Percentiles rank a stretch among this genome's conserved stretches.
phyloP scores from a whole-genome alignment of 2,797 vertebrate species.

The Cyprinella venusta region DNA sequence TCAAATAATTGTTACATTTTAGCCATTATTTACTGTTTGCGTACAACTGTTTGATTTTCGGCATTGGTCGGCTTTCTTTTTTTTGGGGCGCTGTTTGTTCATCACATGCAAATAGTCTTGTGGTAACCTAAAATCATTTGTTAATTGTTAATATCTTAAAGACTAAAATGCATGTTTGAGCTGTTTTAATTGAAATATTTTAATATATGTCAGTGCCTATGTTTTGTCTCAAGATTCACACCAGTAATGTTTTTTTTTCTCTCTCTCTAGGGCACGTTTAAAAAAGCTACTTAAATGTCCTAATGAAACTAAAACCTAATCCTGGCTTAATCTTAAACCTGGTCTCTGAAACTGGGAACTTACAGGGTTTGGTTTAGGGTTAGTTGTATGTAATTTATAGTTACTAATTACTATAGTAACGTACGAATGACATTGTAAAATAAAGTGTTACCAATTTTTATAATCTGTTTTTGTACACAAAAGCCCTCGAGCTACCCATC shows the following conservation, averaged over 20 bases:
- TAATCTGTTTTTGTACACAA: neutral
- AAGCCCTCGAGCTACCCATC: neutral
- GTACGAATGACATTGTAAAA: neutral
- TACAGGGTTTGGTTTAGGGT: neutral
- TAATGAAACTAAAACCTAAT: no score
- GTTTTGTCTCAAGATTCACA: no score
- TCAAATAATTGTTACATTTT: neutral
- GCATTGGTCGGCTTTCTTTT: neutral
- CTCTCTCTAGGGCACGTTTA: no score
- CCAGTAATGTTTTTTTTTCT: no score
- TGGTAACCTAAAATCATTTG: neutral
- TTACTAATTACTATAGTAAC: neutral
- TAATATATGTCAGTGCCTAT: no score
- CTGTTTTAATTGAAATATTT: no score
- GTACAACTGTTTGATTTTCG: neutral
- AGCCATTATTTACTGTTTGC: neutral
- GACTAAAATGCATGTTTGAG: no score
- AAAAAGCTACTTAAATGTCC: no score
- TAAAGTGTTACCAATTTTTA: no score
- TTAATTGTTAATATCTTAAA: neutral
- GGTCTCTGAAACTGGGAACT: neutral
- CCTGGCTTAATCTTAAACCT: no score
- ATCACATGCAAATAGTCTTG: neutral
- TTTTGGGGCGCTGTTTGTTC: neutral
- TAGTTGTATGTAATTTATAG: neutral